A percentile compares a stretch with the other conserved stretches of the same genome.
Conservation (phyloP, 1,140 invertebrate genomes). For the Theocolax elegans region DNA sequence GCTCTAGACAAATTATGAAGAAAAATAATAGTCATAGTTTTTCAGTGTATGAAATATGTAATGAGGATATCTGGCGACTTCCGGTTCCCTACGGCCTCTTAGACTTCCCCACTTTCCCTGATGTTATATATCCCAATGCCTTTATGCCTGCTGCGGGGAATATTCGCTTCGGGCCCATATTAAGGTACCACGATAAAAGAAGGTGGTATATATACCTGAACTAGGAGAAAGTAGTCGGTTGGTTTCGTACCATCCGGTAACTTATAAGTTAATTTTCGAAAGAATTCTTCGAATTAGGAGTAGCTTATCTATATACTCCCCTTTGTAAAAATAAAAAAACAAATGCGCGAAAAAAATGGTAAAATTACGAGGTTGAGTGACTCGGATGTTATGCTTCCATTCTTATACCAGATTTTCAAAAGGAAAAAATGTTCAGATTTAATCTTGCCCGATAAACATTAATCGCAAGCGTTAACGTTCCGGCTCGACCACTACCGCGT, state of each 20-base stretch:
- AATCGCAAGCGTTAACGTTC: too few relatives aligned
- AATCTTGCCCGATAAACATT: too few relatives aligned
- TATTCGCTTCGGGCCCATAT: constrained; percentile 29
- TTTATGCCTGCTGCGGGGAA: constrained; percentile 46
- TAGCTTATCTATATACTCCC: too few relatives aligned
- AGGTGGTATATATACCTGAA: neutral
- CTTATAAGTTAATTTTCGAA: constrained; percentile 23
- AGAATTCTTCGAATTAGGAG: neutral
- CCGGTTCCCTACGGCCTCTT: constrained; percentile 25
- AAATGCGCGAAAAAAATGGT: too few relatives aligned
- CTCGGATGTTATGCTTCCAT: too few relatives aligned
- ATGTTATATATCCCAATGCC: constrained; percentile 38
- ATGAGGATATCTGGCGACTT: constrained; percentile 34
- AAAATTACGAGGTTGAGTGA: too few relatives aligned
- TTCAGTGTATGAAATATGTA: constrained; percentile 25
- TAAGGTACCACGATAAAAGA: constrained; percentile 8
- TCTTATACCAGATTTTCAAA: too few relatives aligned
- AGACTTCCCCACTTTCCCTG: constrained; percentile 9
- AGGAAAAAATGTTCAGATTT: too few relatives aligned
- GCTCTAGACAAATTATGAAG: too few relatives aligned
- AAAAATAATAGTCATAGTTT: too few relatives aligned
- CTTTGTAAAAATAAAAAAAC: too few relatives aligned
- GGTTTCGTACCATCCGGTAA: constrained; percentile 6
- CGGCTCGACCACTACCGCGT: too few relatives aligned
- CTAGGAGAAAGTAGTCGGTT: constrained; percentile 5